phyloP scores from a whole-genome alignment of 2,113 vertebrate species.

The Xiphophorus couchianus region DNA sequence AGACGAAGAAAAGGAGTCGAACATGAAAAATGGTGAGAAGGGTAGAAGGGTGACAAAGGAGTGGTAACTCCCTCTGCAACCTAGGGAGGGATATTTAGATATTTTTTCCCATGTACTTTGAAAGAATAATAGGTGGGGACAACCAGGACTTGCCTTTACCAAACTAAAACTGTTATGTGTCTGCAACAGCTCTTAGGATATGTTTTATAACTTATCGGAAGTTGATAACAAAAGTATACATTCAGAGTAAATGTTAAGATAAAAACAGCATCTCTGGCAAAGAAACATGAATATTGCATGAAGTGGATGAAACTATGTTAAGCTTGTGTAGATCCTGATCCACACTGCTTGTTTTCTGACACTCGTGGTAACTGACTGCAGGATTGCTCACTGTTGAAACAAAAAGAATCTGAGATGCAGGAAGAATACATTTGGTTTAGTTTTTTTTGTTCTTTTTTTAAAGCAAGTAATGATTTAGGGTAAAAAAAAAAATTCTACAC shows the following conservation, averaged over 20 bases:
- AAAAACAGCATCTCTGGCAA: slow-evolving; percentile 24
- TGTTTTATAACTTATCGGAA: slow-evolving; percentile 3
- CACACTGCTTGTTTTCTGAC: slow-evolving; percentile 33
- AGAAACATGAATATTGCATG: slow-evolving; percentile 46
- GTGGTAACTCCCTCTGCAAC: no score
- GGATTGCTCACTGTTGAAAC: slow-evolving; percentile 25
- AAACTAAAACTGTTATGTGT: not conserved
- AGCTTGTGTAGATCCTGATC: slow-evolving; percentile 44
- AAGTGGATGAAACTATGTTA: slow-evolving; percentile 37
- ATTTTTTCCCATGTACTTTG: no score
- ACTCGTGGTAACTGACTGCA: slow-evolving; percentile 42
- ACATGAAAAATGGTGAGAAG: not conserved
- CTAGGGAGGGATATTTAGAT: no score
- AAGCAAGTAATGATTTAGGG: not conserved
- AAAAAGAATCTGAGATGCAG: slow-evolving; percentile 13
- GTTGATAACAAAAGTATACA: slow-evolving; percentile 18
- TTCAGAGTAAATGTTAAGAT: slow-evolving; percentile 30
- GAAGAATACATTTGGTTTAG: slow-evolving; percentile 9
- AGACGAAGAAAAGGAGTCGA: not conserved
- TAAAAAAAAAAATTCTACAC: slow-evolving; percentile 3
- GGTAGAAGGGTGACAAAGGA: no score
- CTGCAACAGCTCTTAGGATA: not conserved
- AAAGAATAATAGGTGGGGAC: no score
- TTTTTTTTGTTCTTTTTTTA: not conserved
- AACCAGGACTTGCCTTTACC: no score